Percentiles rank a stretch among this genome's conserved stretches.
phyloP scores from a whole-genome alignment of 2,113 vertebrate species.

The Rafetus swinhoei region DNA sequence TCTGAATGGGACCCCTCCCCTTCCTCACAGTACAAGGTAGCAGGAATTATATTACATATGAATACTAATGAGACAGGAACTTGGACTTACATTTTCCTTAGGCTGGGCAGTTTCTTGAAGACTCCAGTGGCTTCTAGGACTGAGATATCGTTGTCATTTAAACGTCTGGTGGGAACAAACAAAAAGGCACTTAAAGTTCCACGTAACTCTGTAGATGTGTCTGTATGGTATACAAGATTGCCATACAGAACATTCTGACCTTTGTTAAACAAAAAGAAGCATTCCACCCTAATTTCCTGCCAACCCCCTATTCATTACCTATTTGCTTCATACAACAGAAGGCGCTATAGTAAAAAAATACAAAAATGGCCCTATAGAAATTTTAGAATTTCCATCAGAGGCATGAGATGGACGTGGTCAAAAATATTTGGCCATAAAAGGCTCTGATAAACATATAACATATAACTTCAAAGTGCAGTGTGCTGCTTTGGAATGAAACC shows the following conservation, averaged over 20 bases:
- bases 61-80: neutral
- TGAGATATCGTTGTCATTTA: conserved; percentile 96
- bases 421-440: too few species aligned
- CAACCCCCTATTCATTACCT: neutral
- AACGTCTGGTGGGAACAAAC: conserved; percentile 80
- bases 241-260: conserved; percentile 22
- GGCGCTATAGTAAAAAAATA: accelerated
- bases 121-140: conserved; percentile 88
- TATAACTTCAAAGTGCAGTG: accelerated
- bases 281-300: neutral
- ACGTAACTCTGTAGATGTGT: neutral
- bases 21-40: neutral
- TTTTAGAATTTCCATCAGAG: neutral
- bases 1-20: neutral
- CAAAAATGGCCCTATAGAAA: neutral
- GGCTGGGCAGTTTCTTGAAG: conserved; percentile 94
- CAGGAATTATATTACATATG: neutral
- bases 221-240: conserved; percentile 2
- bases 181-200: conserved; percentile 35
- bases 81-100: conserved; percentile 91
- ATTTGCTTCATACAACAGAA: neutral
- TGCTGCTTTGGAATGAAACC: neutral
- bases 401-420: too few species aligned
- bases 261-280: conserved; percentile 9
- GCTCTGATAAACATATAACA: neutral